Conservation (phyloP, 2,888 invertebrate species). For the Acanthopleura granulata region DNA sequence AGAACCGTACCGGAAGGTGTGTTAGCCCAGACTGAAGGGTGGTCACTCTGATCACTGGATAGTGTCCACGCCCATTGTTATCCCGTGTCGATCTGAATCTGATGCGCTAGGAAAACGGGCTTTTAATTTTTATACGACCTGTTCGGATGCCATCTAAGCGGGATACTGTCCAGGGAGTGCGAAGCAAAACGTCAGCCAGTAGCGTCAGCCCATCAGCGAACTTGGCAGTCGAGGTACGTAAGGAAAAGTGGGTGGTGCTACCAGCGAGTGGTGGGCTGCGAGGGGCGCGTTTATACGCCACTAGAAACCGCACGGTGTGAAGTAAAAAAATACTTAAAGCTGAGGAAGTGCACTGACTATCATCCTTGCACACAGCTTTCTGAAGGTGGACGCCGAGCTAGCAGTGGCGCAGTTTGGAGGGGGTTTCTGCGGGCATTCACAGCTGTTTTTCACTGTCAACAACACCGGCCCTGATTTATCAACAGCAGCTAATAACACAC, state of each 20-base stretch:
- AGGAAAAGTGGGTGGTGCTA: conserved; percentile 11
- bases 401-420: not conserved
- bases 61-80: not conserved
- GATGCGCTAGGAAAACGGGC: too few relatives aligned
- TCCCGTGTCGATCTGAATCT: not conserved
- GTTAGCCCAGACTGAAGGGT: not conserved
- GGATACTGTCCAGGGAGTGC: not conserved
- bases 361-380: not conserved
- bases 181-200: not conserved
- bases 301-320: too few relatives aligned
- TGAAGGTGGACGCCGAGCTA: too few relatives aligned
- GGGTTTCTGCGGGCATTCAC: not conserved
- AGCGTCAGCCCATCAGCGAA: not conserved
- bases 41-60: not conserved
- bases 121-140: too few relatives aligned
- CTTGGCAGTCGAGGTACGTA: not conserved
- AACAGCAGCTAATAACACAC: not conserved
- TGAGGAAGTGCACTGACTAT: not conserved
- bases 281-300: not conserved
- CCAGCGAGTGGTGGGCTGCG: not conserved
- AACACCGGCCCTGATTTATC: not conserved
- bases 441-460: conserved; percentile 7
- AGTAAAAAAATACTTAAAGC: not conserved
- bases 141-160: not conserved
- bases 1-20: not conserved